phyloP scores from a whole-genome alignment of 1,140 invertebrate species.

The Drosophila persimilis region DNA sequence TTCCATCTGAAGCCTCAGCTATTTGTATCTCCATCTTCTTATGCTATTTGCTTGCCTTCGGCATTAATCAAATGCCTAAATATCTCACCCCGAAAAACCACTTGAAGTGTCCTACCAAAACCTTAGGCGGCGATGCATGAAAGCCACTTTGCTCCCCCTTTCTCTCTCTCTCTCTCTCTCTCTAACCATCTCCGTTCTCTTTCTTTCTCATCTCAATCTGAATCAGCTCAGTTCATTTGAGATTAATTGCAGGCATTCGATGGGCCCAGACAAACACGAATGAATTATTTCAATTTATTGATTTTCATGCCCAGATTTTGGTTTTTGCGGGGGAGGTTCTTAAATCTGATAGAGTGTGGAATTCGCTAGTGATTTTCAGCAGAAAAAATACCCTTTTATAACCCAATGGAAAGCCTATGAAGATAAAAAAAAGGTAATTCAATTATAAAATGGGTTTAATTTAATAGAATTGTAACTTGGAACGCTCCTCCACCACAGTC shows the following conservation, averaged over 20 bases:
- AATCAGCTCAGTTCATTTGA: slow-evolving; percentile 63
- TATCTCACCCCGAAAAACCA: slow-evolving; percentile 12
- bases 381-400: no score
- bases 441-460: no score
- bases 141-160: slow-evolving; percentile 35
- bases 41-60: slow-evolving; percentile 23
- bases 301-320: slow-evolving; percentile 25
- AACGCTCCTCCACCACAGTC: no score
- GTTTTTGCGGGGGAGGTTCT: no score
- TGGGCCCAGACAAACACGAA: slow-evolving; percentile 37
- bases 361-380: no score
- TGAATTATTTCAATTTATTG: slow-evolving; percentile 63
- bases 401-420: no score
- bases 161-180: no score
- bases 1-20: not conserved
- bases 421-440: no score
- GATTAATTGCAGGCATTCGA: slow-evolving; percentile 61
- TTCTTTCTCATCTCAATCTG: slow-evolving; percentile 19
- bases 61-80: slow-evolving; percentile 67
- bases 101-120: slow-evolving; percentile 32
- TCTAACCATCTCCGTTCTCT: not conserved
- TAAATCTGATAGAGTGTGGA: no score
- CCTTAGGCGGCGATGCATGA: slow-evolving; percentile 52
- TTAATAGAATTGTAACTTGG: no score
- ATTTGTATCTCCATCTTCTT: slow-evolving; percentile 5